These are phyloP conservation scores for Coleophora deauratella DNA, from an alignment of 2,888 invertebrate genomes.

Conservation along the genomic window DNA sequence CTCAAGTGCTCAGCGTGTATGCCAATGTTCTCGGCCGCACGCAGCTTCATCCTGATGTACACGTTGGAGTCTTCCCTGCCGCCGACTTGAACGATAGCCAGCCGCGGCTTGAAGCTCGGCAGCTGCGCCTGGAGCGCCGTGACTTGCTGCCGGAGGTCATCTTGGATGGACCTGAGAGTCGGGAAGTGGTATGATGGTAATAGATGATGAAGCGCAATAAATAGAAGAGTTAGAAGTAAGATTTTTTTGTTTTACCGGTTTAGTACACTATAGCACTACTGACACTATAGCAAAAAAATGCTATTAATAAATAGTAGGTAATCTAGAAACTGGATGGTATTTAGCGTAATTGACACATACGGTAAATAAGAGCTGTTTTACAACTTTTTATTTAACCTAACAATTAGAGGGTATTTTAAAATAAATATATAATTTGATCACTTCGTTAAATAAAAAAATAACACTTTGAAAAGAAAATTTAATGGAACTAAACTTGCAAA, in stretches of 20 bases:
- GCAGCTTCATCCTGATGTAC: conserved; percentile 97
- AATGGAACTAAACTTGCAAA: neutral
- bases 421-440: too few relatives aligned
- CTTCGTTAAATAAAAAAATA: too few relatives aligned
- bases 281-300: too few relatives aligned
- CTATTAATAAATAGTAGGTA: too few relatives aligned
- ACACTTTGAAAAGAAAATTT: neutral
- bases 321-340: too few relatives aligned
- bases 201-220: neutral
- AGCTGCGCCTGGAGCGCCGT: conserved; percentile 66
- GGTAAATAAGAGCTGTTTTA: too few relatives aligned
- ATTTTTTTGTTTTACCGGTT: neutral
- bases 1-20: conserved; percentile 86
- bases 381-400: too few relatives aligned
- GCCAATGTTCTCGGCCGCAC: conserved; percentile 93
- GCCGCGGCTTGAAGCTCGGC: conserved; percentile 79
- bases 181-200: neutral
- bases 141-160: conserved; percentile 80
- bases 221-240: neutral
- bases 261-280: too few relatives aligned
- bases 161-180: conserved; percentile 79
- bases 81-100: conserved; percentile 97
- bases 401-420: too few relatives aligned
- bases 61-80: conserved; percentile 98
- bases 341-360: too few relatives aligned